A percentile compares a stretch with the other conserved stretches of the same genome.
These are phyloP conservation scores for Mesoligia furuncula DNA, from an alignment of 2,888 invertebrate genomes.

Conservation along the genomic window DNA sequence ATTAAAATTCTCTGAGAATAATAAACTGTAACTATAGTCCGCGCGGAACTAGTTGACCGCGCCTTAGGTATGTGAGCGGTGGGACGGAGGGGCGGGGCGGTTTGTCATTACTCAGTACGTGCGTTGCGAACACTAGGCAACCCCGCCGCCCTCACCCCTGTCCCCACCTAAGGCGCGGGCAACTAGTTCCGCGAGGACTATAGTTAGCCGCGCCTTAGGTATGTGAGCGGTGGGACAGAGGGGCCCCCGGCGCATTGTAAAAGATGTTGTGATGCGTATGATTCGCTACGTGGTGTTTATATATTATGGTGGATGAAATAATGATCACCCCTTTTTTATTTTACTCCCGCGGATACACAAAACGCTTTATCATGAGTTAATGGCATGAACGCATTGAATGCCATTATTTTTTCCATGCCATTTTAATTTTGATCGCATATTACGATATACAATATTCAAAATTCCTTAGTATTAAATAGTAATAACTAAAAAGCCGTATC, in stretches of 20 bases:
- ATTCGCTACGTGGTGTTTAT: background rate
- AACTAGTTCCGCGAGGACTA: too few relatives aligned
- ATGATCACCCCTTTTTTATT: constrained; percentile 15
- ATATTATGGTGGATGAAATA: background rate
- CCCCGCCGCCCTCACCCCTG: too few relatives aligned
- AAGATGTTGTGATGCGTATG: background rate
- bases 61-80: too few relatives aligned
- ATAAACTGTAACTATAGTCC: too few relatives aligned
- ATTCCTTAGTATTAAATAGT: constrained; percentile 1
- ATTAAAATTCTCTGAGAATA: background rate
- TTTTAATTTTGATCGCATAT: background rate
- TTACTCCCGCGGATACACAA: background rate
- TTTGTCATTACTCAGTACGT: too few relatives aligned
- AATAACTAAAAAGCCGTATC: constrained; percentile 57
- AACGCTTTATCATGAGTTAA: background rate
- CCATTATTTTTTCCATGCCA: background rate
- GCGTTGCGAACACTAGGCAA: too few relatives aligned
- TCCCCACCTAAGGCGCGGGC: too few relatives aligned
- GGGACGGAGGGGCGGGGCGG: too few relatives aligned
- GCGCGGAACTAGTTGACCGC: too few relatives aligned
- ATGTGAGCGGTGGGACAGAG: too few relatives aligned
- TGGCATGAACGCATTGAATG: background rate
- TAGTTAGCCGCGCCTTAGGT: too few relatives aligned
- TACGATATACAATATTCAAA: background rate
- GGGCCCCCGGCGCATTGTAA: background rate